These are phyloP conservation scores for Hydrotaea cyrtoneurina DNA, from an alignment of 2,888 invertebrate genomes.

Conservation along the genomic window DNA sequence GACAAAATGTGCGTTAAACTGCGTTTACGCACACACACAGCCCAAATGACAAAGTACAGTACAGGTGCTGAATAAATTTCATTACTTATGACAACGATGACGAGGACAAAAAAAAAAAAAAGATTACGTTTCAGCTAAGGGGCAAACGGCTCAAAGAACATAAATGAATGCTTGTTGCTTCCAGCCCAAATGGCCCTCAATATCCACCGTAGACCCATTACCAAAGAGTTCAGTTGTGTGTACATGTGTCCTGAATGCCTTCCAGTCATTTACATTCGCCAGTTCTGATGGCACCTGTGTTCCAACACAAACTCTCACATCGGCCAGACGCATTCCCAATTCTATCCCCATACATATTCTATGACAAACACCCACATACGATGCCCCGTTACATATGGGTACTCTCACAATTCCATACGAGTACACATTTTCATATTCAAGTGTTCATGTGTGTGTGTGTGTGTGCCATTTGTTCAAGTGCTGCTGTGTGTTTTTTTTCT, in stretches of 20 bases:
- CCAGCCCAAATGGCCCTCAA: slow-evolving; percentile 2
- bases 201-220: background rate
- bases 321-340: background rate
- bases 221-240: background rate
- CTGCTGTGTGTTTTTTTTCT: background rate
- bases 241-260: background rate
- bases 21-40: background rate
- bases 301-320: background rate
- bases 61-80: slow-evolving; percentile 8
- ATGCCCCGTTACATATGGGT: background rate
- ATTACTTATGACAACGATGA: slow-evolving; percentile 1
- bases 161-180: background rate
- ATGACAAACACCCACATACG: background rate
- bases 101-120: background rate
- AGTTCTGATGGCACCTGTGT: background rate
- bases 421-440: background rate
- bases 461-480: background rate
- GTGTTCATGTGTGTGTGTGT: background rate
- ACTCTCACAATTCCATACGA: background rate
- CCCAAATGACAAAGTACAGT: background rate
- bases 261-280: background rate
- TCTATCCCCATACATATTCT: background rate
- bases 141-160: background rate
- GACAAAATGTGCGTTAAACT: background rate
- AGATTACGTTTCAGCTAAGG: background rate